Conservation (phyloP, 35 echinoderm and acorn worm genomes). For the Ptychodera flava region DNA sequence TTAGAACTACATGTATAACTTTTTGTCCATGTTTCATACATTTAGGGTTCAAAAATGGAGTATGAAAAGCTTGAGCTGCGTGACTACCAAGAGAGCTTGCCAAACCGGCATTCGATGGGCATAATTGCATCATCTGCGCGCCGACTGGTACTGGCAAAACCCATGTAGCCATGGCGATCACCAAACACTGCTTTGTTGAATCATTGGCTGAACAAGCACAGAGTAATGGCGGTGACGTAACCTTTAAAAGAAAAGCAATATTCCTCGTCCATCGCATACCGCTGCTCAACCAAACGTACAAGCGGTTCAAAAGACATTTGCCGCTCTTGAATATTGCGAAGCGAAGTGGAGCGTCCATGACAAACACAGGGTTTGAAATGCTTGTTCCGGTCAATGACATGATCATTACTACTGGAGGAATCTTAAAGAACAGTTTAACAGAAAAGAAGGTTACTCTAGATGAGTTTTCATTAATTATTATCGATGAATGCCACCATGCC, state of each 20-base stretch:
- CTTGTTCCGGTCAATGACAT: background rate
- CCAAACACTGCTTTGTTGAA: constrained; percentile 9
- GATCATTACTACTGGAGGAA: background rate
- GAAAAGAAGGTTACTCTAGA: constrained; percentile 6
- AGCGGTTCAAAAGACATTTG: background rate
- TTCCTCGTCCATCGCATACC: background rate
- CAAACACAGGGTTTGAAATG: background rate
- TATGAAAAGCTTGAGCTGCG: constrained; percentile 11
- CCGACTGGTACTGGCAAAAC: constrained; percentile 63
- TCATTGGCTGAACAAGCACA: background rate
- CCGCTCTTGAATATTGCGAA: background rate
- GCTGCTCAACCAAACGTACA: background rate
- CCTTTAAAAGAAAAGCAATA: background rate
- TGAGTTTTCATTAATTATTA: constrained; percentile 36
- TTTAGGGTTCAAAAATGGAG: too few relatives aligned
- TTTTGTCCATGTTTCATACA: too few relatives aligned
- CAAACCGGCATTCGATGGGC: constrained; percentile 20
- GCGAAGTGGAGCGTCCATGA: background rate
- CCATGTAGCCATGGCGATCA: constrained; percentile 26
- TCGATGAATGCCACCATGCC: constrained; percentile 70
- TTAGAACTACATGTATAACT: too few relatives aligned
- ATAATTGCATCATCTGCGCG: constrained; percentile 66
- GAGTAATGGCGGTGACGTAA: background rate
- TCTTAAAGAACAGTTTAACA: constrained; percentile 12
- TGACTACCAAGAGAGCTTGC: constrained; percentile 51